Conservation (phyloP, 2,888 invertebrate species). For the Parnassius smintheus region DNA sequence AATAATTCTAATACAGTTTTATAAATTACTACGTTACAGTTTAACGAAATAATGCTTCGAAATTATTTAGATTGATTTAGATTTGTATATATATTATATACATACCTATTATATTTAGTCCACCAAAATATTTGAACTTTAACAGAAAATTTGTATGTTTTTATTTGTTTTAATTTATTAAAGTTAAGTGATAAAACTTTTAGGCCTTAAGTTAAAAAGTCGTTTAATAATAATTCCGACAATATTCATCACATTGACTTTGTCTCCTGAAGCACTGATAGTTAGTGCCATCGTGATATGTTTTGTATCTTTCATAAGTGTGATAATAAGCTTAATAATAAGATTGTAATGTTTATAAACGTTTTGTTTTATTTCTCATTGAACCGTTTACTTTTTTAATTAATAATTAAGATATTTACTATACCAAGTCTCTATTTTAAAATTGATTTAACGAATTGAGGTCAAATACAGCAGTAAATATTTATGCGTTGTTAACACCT, state of each 20-base stretch:
- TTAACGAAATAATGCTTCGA: background rate
- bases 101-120: background rate
- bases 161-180: slow-evolving; percentile 43
- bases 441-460: slow-evolving; percentile 13
- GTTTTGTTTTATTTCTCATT: slow-evolving; percentile 37
- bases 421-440: background rate
- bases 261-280: slow-evolving; percentile 75
- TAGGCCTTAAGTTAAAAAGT: slow-evolving; percentile 33
- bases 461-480: slow-evolving; percentile 10
- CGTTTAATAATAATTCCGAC: slow-evolving; percentile 33
- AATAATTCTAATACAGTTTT: too few species aligned
- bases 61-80: slow-evolving; percentile 9
- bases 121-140: slow-evolving; percentile 18
- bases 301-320: slow-evolving; percentile 79
- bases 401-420: background rate
- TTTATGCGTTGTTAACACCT: too few species aligned
- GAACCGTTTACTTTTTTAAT: background rate
- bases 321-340: slow-evolving; percentile 77
- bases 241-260: slow-evolving; percentile 47
- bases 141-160: slow-evolving; percentile 25
- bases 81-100: slow-evolving; percentile 2
- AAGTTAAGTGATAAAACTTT: slow-evolving; percentile 37
- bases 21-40: too few species aligned
- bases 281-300: slow-evolving; percentile 80
- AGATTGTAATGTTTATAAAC: slow-evolving; percentile 46